Evolutionary conservation across 2,797 vertebrate genomes (phyloP).

Genomic region (Chiroxiphia lanceolata): DNA sequence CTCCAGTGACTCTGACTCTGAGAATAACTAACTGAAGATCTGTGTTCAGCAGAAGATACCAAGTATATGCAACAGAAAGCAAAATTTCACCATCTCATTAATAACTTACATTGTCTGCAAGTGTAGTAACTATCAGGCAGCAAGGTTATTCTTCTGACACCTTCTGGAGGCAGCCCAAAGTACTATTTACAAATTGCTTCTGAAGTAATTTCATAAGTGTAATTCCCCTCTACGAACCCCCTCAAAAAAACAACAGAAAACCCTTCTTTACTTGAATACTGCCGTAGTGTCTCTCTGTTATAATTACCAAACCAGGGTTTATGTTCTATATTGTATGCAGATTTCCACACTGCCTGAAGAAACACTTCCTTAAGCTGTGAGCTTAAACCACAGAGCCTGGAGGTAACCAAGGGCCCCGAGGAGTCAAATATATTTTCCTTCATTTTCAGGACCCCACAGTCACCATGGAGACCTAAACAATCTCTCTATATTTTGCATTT

Average conservation of each 20-base stretch:
- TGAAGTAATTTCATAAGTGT: background rate
- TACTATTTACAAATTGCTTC: background rate
- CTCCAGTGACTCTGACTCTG: background rate
- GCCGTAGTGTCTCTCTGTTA: background rate
- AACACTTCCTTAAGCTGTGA: background rate
- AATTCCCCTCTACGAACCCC: background rate
- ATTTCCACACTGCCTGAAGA: background rate
- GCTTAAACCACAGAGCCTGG: background rate
- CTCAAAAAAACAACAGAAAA: background rate
- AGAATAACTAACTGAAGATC: background rate
- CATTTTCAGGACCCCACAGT: background rate
- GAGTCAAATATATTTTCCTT: background rate
- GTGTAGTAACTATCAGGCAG: background rate
- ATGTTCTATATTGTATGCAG: background rate
- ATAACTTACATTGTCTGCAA: background rate
- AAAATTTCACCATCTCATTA: background rate
- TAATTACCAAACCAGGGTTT: background rate
- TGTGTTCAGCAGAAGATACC: background rate
- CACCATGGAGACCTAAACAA: background rate
- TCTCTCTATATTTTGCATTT: background rate
- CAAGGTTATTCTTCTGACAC: background rate
- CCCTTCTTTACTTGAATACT: background rate
- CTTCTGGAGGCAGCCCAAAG: background rate
- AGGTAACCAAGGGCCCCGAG: background rate
- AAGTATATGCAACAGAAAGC: background rate